Conservation (phyloP, 2,888 invertebrate species). For the Rhamnusium bicolor region DNA sequence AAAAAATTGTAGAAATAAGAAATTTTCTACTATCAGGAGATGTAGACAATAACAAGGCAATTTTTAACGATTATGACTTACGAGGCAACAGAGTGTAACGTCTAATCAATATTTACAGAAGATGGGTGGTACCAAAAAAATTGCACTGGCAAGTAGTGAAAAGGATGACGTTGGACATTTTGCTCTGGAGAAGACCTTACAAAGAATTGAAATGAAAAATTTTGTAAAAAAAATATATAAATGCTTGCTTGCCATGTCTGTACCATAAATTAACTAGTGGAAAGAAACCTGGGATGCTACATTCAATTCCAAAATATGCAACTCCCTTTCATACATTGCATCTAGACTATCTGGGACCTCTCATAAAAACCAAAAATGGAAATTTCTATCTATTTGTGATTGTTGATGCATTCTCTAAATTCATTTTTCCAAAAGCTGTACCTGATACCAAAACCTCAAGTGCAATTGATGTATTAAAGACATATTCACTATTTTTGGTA, state of each 20-base stretch:
- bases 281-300: conserved; percentile 41
- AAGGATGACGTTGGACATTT: conserved; percentile 34
- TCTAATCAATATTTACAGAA: conserved; percentile 11
- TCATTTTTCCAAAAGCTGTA: conserved; percentile 60
- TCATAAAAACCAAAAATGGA: conserved; percentile 59
- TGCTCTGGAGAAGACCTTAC: conserved; percentile 25
- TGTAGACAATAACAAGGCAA: conserved; percentile 12
- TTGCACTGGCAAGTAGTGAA: conserved; percentile 15
- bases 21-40: conserved; percentile 25
- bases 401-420: conserved; percentile 66
- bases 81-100: conserved; percentile 25
- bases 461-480: conserved; percentile 57
- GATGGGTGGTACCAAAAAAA: conserved; percentile 25
- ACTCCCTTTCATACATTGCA: conserved; percentile 37
- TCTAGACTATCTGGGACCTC: conserved; percentile 67
- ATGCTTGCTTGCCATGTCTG: conserved; percentile 37
- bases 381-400: conserved; percentile 63
- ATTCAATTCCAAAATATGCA: conserved; percentile 41
- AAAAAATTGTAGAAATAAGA: conserved; percentile 25
- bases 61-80: conserved; percentile 33
- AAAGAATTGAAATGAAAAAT: conserved; percentile 32
- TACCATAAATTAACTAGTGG: conserved; percentile 44
- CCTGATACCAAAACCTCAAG: conserved; percentile 57
- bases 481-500: conserved; percentile 59
- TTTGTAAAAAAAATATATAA: conserved; percentile 23